Evolutionary conservation across 2,888 invertebrate genomes (phyloP).

Genomic region (Cremastobaeus sp.): DNA sequence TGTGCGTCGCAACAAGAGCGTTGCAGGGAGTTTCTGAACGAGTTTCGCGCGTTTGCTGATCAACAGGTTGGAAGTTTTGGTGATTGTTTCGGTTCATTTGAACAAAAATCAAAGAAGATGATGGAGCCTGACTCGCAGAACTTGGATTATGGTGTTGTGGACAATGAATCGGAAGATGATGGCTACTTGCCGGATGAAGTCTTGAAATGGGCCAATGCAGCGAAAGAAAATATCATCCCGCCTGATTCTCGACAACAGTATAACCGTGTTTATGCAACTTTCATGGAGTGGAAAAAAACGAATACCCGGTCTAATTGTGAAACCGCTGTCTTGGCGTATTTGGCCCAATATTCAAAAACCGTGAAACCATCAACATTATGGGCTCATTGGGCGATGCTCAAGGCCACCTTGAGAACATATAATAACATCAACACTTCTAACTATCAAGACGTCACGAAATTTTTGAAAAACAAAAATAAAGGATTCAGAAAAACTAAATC

Average conservation of each 20-base stretch:
- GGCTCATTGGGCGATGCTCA: constrained; percentile 27
- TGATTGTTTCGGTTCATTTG: not conserved
- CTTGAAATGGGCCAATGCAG: constrained; percentile 3
- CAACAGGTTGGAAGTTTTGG: constrained; percentile 1
- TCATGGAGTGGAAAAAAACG: constrained; percentile 9
- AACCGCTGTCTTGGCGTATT: constrained; percentile 8
- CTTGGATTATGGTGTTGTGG: constrained; percentile 4
- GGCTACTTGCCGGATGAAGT: constrained; percentile 16
- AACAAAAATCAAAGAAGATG: constrained; percentile 3
- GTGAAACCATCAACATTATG: constrained; percentile 20
- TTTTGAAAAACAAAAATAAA: constrained; percentile 17
- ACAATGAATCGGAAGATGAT: constrained; percentile 12
- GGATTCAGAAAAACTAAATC: constrained; percentile 14
- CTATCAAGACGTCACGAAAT: constrained; percentile 12
- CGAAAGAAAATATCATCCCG: constrained; percentile 10
- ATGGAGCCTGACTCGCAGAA: constrained; percentile 2
- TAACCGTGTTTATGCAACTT: constrained; percentile 9
- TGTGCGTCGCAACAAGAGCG: not conserved
- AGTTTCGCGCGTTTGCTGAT: too few relatives aligned
- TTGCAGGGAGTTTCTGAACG: too few relatives aligned
- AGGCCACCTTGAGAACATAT: not conserved
- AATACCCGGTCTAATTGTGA: constrained; percentile 7
- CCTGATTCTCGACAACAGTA: constrained; percentile 7
- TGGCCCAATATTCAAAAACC: constrained; percentile 9
- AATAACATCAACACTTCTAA: constrained; percentile 1